A percentile compares a stretch with the other conserved stretches of the same genome.
Conservation (phyloP, 2,797 vertebrate species). For the Molossus molossus region DNA sequence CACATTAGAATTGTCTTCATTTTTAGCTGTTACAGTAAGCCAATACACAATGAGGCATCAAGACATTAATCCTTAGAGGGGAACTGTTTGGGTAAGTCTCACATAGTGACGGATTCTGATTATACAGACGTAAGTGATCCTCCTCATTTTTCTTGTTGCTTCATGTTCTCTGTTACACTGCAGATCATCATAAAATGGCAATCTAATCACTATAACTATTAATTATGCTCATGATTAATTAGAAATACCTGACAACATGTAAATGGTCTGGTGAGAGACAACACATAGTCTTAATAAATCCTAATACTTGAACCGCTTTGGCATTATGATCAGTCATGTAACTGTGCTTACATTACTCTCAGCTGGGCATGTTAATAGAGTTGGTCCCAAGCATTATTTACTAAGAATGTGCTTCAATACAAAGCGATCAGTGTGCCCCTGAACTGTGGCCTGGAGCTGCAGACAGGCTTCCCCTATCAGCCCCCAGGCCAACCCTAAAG, state of each 20-base stretch:
- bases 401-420: conserved; percentile 64
- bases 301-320: conserved; percentile 79
- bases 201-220: conserved; percentile 81
- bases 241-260: conserved; percentile 68
- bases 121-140: neutral
- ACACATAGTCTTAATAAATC: conserved; percentile 70
- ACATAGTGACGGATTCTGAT: neutral
- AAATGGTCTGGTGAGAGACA: conserved; percentile 64
- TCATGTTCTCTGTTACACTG: neutral
- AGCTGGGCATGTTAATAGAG: conserved; percentile 69
- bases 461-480: neutral
- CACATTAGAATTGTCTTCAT: neutral
- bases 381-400: conserved; percentile 67
- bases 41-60: neutral
- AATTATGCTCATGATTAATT: conserved; percentile 79
- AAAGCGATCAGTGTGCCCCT: conserved; percentile 65
- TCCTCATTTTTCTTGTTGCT: conserved; percentile 51
- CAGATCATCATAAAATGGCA: conserved; percentile 66
- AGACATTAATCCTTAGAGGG: neutral
- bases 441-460: neutral
- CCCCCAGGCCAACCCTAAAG: conserved; percentile 12
- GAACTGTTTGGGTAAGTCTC: conserved; percentile 7
- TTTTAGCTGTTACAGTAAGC: neutral
- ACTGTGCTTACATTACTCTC: conserved; percentile 43
- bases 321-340: conserved; percentile 76